Evolutionary conservation across 2,888 invertebrate genomes (phyloP).

Genomic region (Spatulosminthurus flaviceps): DNA sequence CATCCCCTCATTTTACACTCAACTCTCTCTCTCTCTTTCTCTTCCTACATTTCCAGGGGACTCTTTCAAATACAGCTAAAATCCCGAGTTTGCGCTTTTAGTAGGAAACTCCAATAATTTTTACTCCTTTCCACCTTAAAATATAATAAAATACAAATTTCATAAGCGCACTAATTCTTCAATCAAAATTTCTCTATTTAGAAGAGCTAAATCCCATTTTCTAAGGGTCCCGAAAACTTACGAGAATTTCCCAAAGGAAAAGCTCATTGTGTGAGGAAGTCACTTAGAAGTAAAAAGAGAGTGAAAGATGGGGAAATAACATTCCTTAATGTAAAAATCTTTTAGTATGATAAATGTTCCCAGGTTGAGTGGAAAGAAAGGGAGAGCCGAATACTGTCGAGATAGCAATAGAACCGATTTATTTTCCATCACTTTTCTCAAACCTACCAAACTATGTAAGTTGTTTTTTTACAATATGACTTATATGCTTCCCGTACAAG

Average conservation of each 20-base stretch:
- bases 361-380: constrained; percentile 21
- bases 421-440: constrained; percentile 42
- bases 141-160: neutral
- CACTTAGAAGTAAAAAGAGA: neutral
- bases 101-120: neutral
- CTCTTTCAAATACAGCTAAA: neutral
- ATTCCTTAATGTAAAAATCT: neutral
- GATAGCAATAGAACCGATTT: constrained; percentile 32
- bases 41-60: neutral
- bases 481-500: neutral
- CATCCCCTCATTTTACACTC: neutral
- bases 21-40: no score
- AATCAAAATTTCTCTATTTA: no score
- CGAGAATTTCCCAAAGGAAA: neutral
- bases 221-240: neutral
- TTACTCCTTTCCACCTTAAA: neutral
- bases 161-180: no score
- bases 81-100: neutral
- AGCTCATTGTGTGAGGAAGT: neutral
- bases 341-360: constrained; percentile 40
- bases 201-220: no score
- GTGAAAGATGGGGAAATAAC: constrained; percentile 2
- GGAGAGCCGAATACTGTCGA: constrained; percentile 27
- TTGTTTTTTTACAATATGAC: constrained; percentile 34
- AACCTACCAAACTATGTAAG: no score